These are phyloP conservation scores for Diabrotica balteata DNA, from an alignment of 2,888 invertebrate genomes.

Conservation along the genomic window DNA sequence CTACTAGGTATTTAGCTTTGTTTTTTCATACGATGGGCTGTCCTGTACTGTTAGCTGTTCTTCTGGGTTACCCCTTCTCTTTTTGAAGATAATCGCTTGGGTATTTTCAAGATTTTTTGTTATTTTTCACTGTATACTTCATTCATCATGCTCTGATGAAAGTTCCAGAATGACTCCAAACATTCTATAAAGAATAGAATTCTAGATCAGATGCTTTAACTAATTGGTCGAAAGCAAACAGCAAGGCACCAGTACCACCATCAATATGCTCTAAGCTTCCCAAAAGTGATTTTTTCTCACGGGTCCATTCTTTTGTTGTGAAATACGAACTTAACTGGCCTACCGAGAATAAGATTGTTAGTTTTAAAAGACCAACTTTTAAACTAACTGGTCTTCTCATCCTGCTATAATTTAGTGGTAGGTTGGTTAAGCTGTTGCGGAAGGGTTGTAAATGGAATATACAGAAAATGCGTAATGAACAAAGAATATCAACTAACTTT, in stretches of 20 bases:
- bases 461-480: too few species aligned
- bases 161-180: conserved; percentile 85
- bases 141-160: conserved; percentile 78
- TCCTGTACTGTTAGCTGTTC: too few species aligned
- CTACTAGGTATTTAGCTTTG: too few species aligned
- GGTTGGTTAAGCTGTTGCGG: too few species aligned
- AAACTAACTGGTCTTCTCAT: too few species aligned
- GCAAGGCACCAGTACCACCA: conserved; percentile 83
- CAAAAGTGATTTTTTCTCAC: conserved; percentile 77
- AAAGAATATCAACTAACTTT: too few species aligned
- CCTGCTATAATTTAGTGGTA: too few species aligned
- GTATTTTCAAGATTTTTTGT: too few species aligned
- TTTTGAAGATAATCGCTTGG: too few species aligned
- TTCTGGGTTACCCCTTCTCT: too few species aligned
- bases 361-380: conserved; percentile 83
- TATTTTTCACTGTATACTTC: conserved; percentile 71
- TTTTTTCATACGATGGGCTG: too few species aligned
- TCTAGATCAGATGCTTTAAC: conserved; percentile 82
- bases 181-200: conserved; percentile 82
- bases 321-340: conserved; percentile 82
- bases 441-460: too few species aligned
- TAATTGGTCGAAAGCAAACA: conserved; percentile 84
- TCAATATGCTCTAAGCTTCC: conserved; percentile 79
- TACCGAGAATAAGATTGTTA: conserved; percentile 70
- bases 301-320: conserved; percentile 78